Base-by-base conservation (phyloP, 53 echinoderm and acorn worm species). In the Crossaster papposus region DNA sequence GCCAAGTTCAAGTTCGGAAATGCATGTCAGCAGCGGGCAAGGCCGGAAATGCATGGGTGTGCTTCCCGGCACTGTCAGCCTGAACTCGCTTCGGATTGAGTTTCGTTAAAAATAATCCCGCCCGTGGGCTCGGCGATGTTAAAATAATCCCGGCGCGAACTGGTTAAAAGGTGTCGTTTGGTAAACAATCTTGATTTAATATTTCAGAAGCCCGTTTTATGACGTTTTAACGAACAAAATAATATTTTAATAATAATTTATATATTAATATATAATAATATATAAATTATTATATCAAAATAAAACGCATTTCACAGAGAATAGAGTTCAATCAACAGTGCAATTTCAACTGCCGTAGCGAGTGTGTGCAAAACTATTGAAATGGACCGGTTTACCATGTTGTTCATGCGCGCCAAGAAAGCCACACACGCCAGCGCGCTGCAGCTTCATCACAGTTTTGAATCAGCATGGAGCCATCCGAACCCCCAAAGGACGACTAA, bases 301-400 rank as follows among this genome's bases (percentile, higher is more conserved):
- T 81, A 37, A 81, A 81, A 35, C 64, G 58, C 30, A 62, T 81
- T 81, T 81, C 81, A 31, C 37, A 14, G 30, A 63, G 17, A 81
- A 81, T 14, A 81, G 34, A 81, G 81, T 81, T 81, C 65, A 35
- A 34, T 15, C 36, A 34, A 64, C 64, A 18, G 81, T n/a, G 36
- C 24, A 63, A 32, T 29, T 64, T 64, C 65, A 31, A 23, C 29
- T 62, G 29, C 81, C 37, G 35, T 34, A 37, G 81, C 81, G 65
- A 81, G 64, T 32, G 37, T 62, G 81, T 36, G 81, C 81, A 81
- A 30, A 64, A 64, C 81, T 17, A 65, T 64, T 81, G 81, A 81
- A 81, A 34, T 0, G 20, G 64, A 64, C 81, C 64, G 23, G 34
- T 62, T 81, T 34, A 22, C 64, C 64, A 31, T 18, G 15, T 22